Percentiles rank a stretch among this genome's conserved stretches.
Evolutionary conservation across 1,140 invertebrate genomes (phyloP).

Genomic region (Galleria mellonella): DNA sequence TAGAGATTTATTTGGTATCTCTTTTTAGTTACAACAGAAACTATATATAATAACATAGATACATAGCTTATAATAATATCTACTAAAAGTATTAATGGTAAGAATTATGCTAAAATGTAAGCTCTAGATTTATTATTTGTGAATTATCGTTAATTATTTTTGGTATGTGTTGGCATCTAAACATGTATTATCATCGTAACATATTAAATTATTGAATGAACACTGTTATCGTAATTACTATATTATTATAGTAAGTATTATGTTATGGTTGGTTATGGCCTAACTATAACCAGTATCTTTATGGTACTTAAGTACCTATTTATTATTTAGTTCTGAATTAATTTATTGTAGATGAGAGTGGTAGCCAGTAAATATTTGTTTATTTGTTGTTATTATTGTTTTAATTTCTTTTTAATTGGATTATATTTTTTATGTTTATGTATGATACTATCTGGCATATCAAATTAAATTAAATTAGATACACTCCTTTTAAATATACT

Average conservation of each 20-base stretch:
- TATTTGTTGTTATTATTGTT: neutral
- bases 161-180: neutral
- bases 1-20: too few species aligned
- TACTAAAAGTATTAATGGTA: too few species aligned
- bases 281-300: constrained; percentile 8
- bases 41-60: too few species aligned
- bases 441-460: too few species aligned
- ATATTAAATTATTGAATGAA: constrained; percentile 12
- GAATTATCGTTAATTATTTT: too few species aligned
- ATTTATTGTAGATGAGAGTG: constrained; percentile 16
- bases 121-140: too few species aligned
- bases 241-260: constrained; percentile 15
- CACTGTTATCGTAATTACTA: constrained; percentile 19
- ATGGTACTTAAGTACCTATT: constrained; percentile 11
- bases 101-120: too few species aligned
- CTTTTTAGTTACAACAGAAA: too few species aligned
- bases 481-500: too few species aligned
- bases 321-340: constrained; percentile 14
- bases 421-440: too few species aligned
- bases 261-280: constrained; percentile 5
- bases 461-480: too few species aligned
- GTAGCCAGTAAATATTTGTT: constrained; percentile 2
- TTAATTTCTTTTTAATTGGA: neutral
- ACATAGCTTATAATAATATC: too few species aligned
- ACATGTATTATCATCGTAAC: constrained; percentile 8